phyloP scores from a whole-genome alignment of 2,888 invertebrate species.

The Sisyra nigra region DNA sequence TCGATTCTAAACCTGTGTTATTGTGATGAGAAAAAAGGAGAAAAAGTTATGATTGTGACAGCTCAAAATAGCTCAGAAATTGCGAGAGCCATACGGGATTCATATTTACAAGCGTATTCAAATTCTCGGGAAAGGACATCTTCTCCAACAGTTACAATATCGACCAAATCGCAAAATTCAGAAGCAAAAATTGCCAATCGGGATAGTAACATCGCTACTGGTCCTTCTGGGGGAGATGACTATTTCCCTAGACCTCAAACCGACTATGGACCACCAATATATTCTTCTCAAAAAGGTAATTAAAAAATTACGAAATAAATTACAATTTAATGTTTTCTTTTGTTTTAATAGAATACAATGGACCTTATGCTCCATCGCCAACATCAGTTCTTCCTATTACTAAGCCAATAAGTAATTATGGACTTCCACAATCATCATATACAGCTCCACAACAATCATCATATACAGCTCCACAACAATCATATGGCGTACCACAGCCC shows the following conservation, averaged over 20 bases:
- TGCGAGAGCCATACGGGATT: conserved; percentile 25
- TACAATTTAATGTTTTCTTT: too few species aligned
- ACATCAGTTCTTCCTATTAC: too few species aligned
- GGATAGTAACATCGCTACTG: not conserved
- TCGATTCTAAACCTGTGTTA: too few species aligned
- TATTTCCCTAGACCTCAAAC: not conserved
- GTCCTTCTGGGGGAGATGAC: not conserved
- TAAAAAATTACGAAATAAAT: too few species aligned
- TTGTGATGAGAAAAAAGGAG: too few species aligned
- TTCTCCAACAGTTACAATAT: not conserved
- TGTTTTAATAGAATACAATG: too few species aligned
- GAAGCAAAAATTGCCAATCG: not conserved
- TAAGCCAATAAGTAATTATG: not conserved
- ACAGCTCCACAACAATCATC: not conserved
- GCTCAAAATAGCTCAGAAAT: conserved; percentile 16
- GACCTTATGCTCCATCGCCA: too few species aligned
- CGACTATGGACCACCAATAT: conserved; percentile 2
- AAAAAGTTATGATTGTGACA: conserved; percentile 1
- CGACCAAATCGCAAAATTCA: too few species aligned
- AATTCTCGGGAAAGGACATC: conserved; percentile 32
- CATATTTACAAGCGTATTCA: conserved; percentile 47
- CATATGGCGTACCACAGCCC: not conserved
- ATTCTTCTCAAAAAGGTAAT: not conserved
- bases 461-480: not conserved
- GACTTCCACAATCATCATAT: not conserved